Evolutionary conservation across 1,140 invertebrate species (phyloP).

Genomic region (Drosophila tani): DNA sequence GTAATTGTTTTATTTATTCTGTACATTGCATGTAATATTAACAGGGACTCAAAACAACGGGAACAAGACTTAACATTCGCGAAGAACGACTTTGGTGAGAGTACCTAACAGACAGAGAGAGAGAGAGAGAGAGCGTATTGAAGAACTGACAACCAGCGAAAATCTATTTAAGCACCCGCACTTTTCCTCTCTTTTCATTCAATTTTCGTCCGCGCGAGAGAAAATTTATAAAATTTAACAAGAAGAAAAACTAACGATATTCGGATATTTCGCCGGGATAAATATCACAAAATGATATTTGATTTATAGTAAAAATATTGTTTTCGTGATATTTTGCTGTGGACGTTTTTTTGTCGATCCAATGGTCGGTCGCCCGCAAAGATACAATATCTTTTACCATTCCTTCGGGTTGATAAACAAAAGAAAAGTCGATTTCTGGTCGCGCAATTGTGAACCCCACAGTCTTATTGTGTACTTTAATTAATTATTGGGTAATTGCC

Average conservation of each 20-base stretch:
- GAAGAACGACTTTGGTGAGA: not conserved
- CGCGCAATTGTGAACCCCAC: slow-evolving; percentile 22
- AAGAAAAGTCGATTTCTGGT: slow-evolving; percentile 5
- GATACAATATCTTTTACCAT: not conserved
- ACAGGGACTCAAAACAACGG: not conserved
- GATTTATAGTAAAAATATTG: slow-evolving; percentile 13
- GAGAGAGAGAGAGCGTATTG: too few species aligned
- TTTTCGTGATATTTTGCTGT: slow-evolving; percentile 2
- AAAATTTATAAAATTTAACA: too few species aligned
- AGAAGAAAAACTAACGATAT: not conserved
- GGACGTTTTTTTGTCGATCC: not conserved
- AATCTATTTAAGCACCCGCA: not conserved
- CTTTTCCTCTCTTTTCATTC: slow-evolving; percentile 17
- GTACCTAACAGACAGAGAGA: too few species aligned
- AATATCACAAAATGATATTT: slow-evolving; percentile 15
- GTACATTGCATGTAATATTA: not conserved
- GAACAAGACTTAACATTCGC: not conserved
- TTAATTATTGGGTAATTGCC: slow-evolving; percentile 29
- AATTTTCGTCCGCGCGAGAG: slow-evolving; percentile 18
- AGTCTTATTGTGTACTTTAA: slow-evolving; percentile 20
- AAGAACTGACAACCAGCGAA: too few species aligned
- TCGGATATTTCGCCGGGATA: slow-evolving; percentile 21
- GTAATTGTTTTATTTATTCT: not conserved
- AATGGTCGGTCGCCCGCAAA: not conserved
- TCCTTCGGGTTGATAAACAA: slow-evolving; percentile 17